Base-by-base conservation (phyloP, 2,797 vertebrate species). In the Coccyzus lansbergi region DNA sequence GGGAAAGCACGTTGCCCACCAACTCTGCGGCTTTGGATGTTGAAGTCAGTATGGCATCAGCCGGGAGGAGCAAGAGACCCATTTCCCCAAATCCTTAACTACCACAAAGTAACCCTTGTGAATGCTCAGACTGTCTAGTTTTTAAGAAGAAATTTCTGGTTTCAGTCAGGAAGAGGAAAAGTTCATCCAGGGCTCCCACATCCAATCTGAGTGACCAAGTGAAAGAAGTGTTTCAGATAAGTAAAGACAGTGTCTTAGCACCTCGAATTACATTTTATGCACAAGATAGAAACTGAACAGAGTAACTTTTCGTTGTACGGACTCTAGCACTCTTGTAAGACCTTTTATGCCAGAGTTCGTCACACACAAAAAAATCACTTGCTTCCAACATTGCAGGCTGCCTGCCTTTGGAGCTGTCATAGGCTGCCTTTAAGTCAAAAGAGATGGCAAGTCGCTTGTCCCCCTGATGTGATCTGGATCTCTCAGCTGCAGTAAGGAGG, bases 241-340 rank as follows among this genome's bases (percentile, higher is more conserved):
- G 80, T 72, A 59, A 86, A 91, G 93, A 59, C 72, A 81, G 51
- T 81, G 38, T 69, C 81, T 93, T 96, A 88, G 93, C 90, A 93
- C 29, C 34, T 52, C 56, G 74, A 59, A 70, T 91, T 82, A 70
- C 86, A 74, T 95, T 94, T 94, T 93, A 91, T 96, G 95, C 95
- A 94, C 90, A 94, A 92, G 70, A 44, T 90, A 94, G 88, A 91
- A 94, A 77, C 63, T 82, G 88, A 88, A 69, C 51, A 76, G 75
- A 76, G 28, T 86, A 63, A 93, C 31, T 88, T 92, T 82, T 94
- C 31, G 1, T 82, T 94, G 67, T 79, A 44, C 3, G 12, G 70
- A 40, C 70, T 59, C 26, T 71, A 53, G n/a, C 34, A 62, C 58
- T 88, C 74, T 82, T 7, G 2, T 11, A 91, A 51, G 33, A 65